Evolutionary conservation across 2,888 invertebrate species (phyloP), one percentile per base, ranked within the genome.

Genomic region (Omphaloscelis lunosa): DNA sequence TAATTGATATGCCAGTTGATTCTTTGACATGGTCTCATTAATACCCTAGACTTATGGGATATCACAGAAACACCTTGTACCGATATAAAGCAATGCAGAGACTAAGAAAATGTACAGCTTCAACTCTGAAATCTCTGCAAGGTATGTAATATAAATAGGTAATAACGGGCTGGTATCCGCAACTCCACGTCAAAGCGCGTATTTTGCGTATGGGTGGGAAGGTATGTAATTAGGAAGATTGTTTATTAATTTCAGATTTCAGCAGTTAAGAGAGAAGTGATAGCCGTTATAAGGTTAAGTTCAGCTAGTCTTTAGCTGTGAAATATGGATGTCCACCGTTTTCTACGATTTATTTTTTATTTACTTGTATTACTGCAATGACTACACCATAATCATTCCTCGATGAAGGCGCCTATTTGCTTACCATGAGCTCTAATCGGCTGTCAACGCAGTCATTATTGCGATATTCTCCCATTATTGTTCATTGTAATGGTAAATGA

Each of bases 381-480:
- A 65, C 9, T 23, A 27, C 51, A 51, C 17, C 17, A 56, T n/a
- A 58, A 27, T 59, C 9, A 15, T 59, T 65, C 23, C 20, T 23
- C 27, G 7, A n/a, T 2, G 8, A 20, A 70, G 29, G 27, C 6
- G 27, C 27, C 17, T 51, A 59, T 66, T 39, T 53, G 41, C 59
- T 63, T 71, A 58, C 63, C 0, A 20, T n/a, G 17, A 70, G n/a
- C 48, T 65, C 3, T 77, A 77, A 77, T 77, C 48, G 1, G 8
- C 11, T 34, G 59, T 59, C 45, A 72, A 23, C n/a, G 23, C 51
- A 65, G 51, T 45, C 4, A 51, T 53, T 27, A 59, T 51, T 65
- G 56, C 29, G 17, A 48, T 67, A 74, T 67, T 67, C 67, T 79
- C 74, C 62, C 74, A 79, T 67, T 56, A 79, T 74, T 79, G 79